Evolutionary conservation across 2,888 invertebrate species (phyloP), one percentile per base, ranked within the genome.

Genomic region (Drosophila flavopinicola): DNA sequence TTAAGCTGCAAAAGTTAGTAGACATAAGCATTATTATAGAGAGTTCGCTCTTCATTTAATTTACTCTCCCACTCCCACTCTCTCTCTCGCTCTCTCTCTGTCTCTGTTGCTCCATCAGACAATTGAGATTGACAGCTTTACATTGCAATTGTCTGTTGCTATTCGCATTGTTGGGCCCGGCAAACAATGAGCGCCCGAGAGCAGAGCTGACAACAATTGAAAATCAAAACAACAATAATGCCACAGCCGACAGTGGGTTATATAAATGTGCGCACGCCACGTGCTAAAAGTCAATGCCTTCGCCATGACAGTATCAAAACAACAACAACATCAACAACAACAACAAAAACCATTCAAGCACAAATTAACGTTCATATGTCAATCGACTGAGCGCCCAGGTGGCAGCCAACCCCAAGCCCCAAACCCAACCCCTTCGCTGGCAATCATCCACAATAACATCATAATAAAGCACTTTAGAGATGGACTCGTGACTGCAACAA

Each of bases 241-340:
- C 11, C 33, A 7, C 24, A 13, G 11, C 13, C 10, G 42, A 63
- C 66, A 69, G 63, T 84, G 39, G 32, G 48, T 66, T 64, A 59
- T 41, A 64, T 61, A 77, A 69, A 64, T 63, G 41, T 63, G 41
- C 41, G 60, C 52, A 66, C 73, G 74, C 48, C 76, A 78, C 67
- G 78, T 70, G 65, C 70, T 75, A 35, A 53, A 63, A 83, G 80
- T 83, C 83, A 83, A 70, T 83, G 73, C 67, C 79, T 79, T 60
- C 7, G 41, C 33, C 29, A 17, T 23, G 25, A n/a, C 41, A 30
- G 25, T 2, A 27, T 24, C 38, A 45, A 13, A 27, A 42, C 11
- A 29, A 48, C 5, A 29, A 29, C 42, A 61, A 52, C 30, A 32
- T 33, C 23, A 47, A 9, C 45, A 51, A 25, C 17, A 52, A 25